Evolutionary conservation across 2,888 invertebrate species (phyloP).

Genomic region (Amaurobius ferox): DNA sequence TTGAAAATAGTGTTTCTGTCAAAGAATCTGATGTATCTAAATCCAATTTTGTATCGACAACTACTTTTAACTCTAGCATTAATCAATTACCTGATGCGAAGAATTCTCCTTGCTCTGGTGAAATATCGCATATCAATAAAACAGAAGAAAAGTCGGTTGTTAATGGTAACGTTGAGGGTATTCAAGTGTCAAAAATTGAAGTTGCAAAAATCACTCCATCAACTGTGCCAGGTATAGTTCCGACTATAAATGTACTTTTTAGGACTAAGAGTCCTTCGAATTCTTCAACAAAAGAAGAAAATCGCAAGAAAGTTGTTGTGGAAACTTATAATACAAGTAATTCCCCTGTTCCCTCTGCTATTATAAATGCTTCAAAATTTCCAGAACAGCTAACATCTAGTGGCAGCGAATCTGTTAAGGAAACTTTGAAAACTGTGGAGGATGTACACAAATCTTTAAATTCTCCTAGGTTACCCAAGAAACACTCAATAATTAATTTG

Average conservation of each 20-base stretch:
- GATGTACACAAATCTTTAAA: slow-evolving; percentile 27
- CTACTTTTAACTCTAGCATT: not conserved
- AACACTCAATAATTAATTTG: slow-evolving; percentile 41
- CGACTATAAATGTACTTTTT: slow-evolving; percentile 55
- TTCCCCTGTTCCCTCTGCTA: slow-evolving; percentile 35
- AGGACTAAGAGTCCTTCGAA: slow-evolving; percentile 51
- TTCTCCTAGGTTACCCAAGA: slow-evolving; percentile 24
- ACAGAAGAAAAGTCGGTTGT: slow-evolving; percentile 2
- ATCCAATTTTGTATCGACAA: slow-evolving; percentile 1
- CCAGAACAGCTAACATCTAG: not conserved
- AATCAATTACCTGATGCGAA: not conserved
- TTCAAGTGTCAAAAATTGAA: slow-evolving; percentile 34
- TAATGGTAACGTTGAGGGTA: slow-evolving; percentile 23
- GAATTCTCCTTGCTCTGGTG: not conserved
- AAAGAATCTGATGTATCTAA: not conserved
- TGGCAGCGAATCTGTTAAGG: slow-evolving; percentile 21
- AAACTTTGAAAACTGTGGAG: slow-evolving; percentile 38
- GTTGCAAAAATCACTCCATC: slow-evolving; percentile 45
- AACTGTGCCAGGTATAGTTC: slow-evolving; percentile 33
- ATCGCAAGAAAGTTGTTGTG: slow-evolving; percentile 52
- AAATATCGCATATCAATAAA: slow-evolving; percentile 7
- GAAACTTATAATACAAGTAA: slow-evolving; percentile 32
- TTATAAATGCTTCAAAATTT: slow-evolving; percentile 21
- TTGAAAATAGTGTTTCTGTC: slow-evolving; percentile 2
- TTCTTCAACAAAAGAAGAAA: slow-evolving; percentile 20